A percentile compares a stretch with the other conserved stretches of the same genome.
Conservation (phyloP, 2,888 invertebrate species). For the Mongoloraphidia duomilia region DNA sequence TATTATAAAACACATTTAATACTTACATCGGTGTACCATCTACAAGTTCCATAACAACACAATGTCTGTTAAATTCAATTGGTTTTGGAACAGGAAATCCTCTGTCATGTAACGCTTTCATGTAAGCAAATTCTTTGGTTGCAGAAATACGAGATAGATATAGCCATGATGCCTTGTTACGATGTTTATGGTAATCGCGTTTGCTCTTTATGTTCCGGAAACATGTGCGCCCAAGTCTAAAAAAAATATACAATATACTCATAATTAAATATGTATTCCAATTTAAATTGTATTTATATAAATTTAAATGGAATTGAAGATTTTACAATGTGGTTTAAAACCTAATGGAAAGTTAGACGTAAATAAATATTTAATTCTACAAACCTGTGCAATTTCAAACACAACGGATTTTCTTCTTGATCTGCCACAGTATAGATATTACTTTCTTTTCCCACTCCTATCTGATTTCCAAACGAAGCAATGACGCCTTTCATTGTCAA, state of each 20-base stretch:
- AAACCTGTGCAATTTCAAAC: constrained; percentile 79
- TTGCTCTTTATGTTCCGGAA: constrained; percentile 92
- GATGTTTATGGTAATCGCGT: constrained; percentile 88
- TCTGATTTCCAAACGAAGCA: constrained; percentile 89
- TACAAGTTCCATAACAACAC: constrained; percentile 90
- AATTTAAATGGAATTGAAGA: neutral
- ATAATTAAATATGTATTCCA: neutral
- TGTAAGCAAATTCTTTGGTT: constrained; percentile 93
- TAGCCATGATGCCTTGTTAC: constrained; percentile 85
- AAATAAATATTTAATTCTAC: too few species aligned
- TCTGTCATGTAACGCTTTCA: constrained; percentile 83
- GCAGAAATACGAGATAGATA: constrained; percentile 94
- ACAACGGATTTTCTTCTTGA: constrained; percentile 62
- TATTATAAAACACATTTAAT: neutral
- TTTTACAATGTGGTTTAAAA: too few species aligned
- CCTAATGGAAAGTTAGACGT: too few species aligned
- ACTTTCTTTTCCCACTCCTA: constrained; percentile 97
- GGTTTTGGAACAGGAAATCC: constrained; percentile 93
- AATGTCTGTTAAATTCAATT: constrained; percentile 87
- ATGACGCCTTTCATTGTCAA: constrained; percentile 65
- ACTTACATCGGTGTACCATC: constrained; percentile 67
- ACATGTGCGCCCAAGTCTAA: constrained; percentile 83
- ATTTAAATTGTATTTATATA: neutral
- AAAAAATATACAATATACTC: constrained; percentile 14
- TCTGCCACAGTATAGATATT: constrained; percentile 85